Conservation (phyloP, 2,888 invertebrate species). For the Aplocera efformata region DNA sequence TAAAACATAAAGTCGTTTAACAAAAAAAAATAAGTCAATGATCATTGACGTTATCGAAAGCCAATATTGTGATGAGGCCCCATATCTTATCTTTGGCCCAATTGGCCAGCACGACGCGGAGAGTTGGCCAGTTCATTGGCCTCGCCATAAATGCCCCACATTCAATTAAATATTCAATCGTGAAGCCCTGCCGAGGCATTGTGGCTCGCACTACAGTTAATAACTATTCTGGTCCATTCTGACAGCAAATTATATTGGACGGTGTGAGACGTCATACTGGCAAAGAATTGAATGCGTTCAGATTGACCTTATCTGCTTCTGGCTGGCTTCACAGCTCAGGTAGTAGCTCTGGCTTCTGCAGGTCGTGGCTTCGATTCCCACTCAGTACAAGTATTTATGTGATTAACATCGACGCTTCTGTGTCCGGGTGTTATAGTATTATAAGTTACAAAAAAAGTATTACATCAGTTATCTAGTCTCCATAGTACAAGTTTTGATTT, state of each 20-base stretch:
- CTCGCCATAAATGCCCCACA: conserved; percentile 48
- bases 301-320: not conserved
- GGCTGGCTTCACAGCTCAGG: no score
- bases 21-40: no score
- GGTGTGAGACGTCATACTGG: conserved; percentile 23
- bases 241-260: conserved; percentile 34
- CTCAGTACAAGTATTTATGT: no score
- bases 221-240: conserved; percentile 41
- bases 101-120: conserved; percentile 20
- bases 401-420: no score
- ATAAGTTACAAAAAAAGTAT: no score
- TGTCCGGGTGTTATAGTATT: no score
- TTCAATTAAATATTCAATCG: conserved; percentile 73
- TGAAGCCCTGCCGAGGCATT: conserved; percentile 45
- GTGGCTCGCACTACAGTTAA: conserved; percentile 47
- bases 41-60: no score
- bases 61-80: not conserved
- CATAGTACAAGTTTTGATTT: no score
- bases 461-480: no score
- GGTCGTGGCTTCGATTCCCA: no score
- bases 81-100: conserved; percentile 34
- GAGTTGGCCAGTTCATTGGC: conserved; percentile 41
- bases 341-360: no score
- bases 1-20: no score
- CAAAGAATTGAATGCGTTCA: conserved; percentile 5